Percentiles rank a stretch among this genome's conserved stretches.
These are phyloP conservation scores for Amiota mariae DNA, from an alignment of 2,888 invertebrate species.

Conservation along the genomic window DNA sequence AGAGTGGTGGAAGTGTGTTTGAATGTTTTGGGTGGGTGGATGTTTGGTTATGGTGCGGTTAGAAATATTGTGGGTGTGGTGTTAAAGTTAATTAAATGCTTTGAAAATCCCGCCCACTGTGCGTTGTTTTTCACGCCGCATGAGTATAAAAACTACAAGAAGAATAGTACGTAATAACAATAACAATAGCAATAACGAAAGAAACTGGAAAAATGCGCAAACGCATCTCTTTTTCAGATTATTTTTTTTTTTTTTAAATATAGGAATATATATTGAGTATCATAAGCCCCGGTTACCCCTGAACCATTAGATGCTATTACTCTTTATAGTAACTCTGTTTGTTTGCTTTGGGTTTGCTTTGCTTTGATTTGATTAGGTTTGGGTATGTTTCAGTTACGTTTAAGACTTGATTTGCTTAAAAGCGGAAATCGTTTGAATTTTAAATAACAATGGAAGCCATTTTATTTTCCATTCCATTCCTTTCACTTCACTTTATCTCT, in stretches of 20 bases:
- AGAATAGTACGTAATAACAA: background rate
- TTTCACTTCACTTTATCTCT: background rate
- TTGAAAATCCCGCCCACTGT: conserved; percentile 16
- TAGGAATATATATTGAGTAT: too few relatives aligned
- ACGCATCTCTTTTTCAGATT: background rate
- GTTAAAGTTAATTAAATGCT: conserved; percentile 2
- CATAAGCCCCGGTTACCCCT: too few relatives aligned
- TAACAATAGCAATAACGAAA: too few relatives aligned
- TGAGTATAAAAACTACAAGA: background rate
- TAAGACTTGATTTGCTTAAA: too few relatives aligned
- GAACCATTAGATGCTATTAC: too few relatives aligned
- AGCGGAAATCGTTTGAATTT: conserved; percentile 9
- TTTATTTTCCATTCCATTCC: background rate
- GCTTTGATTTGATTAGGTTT: background rate
- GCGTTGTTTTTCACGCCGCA: background rate
- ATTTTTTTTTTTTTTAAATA: too few relatives aligned
- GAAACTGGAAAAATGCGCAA: background rate
- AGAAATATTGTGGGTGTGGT: background rate
- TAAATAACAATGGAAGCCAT: conserved; percentile 23
- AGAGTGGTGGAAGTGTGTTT: too few relatives aligned
- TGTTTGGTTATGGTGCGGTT: too few relatives aligned
- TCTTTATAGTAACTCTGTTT: too few relatives aligned
- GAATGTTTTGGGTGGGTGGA: too few relatives aligned
- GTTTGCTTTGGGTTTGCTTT: background rate
- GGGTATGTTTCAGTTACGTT: background rate